Evolutionary conservation across 2,888 invertebrate species (phyloP), one percentile per base, ranked within the genome.

Genomic region (Cephus pulcher): DNA sequence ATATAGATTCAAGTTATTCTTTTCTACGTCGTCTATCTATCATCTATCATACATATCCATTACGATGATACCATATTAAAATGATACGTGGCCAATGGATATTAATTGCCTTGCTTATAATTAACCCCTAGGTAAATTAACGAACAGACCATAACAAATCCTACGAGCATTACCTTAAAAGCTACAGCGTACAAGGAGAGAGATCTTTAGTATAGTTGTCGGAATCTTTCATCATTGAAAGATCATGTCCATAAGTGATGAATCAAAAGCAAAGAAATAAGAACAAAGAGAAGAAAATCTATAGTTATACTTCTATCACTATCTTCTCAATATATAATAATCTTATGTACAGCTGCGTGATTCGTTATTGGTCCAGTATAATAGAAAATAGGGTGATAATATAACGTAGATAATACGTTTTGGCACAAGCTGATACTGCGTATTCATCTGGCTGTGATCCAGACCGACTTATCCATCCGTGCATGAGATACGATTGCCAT

Each of bases 381-480:
- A 40, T 1, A 40, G 40, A 40, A 40, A 40, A 40, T 40, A 6
- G 6, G 12, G 2, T 40, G 33, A 33, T 70, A 70, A 70, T 12
- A 12, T 30, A 33, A 33, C 70, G 70, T 30, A 30, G 70, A 71
- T 71, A 71, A 71, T 9, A 15, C 71, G 32, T 32, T 71, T 71
- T 71, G 32, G 71, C 71, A 71, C 12, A 71, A 23, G 4, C 12
- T 34, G 11, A 33, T 23, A 32, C 71, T 6, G 12, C 71, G 12
- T 71, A 71, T 11, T 71, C n/a, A 71, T 69, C 40, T 78, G 78
- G 78, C 78, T 1, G 11, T n/a, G 23, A 9, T 78, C 78, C 78
- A 78, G 76, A 77, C 75, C 30, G 76, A 32, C 32, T 71, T 71
- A 71, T 71, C 71, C 71, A 9, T 56, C 56, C 23, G 9, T 56